Percentiles rank a stretch among this genome's conserved stretches.
Conservation (phyloP, 2,797 vertebrate genomes). For the Ciconia nigra region DNA sequence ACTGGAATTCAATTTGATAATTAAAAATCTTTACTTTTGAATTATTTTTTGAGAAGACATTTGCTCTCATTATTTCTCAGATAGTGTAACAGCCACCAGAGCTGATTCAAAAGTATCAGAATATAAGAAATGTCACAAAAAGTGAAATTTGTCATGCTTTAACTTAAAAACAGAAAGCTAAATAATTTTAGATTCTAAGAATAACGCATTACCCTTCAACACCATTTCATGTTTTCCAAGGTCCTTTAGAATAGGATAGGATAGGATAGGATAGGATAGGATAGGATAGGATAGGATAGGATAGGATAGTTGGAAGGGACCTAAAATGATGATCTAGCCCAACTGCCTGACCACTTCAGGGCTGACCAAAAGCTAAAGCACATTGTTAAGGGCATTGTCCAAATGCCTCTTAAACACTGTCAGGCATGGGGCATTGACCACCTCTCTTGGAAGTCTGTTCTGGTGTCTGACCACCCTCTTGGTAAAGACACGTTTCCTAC, state of each 20-base stretch:
- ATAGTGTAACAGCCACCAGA: background rate
- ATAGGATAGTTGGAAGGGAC: background rate
- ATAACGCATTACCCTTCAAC: background rate
- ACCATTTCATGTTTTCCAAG: background rate
- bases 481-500: background rate
- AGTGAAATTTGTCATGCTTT: background rate
- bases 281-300: background rate
- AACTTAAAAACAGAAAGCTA: background rate
- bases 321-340: background rate
- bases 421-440: background rate
- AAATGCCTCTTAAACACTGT: background rate
- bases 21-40: background rate
- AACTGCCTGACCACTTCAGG: background rate
- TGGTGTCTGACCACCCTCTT: background rate
- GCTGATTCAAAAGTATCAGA: background rate
- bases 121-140: background rate
- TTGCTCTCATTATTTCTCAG: background rate
- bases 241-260: background rate
- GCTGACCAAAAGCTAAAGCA: background rate
- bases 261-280: background rate
- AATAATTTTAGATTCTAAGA: background rate
- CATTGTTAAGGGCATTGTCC: background rate
- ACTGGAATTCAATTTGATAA: background rate
- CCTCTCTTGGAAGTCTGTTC: background rate
- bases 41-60: background rate